Evolutionary conservation across 2,888 invertebrate species (phyloP).

Genomic region (Drosophila vallismaia): DNA sequence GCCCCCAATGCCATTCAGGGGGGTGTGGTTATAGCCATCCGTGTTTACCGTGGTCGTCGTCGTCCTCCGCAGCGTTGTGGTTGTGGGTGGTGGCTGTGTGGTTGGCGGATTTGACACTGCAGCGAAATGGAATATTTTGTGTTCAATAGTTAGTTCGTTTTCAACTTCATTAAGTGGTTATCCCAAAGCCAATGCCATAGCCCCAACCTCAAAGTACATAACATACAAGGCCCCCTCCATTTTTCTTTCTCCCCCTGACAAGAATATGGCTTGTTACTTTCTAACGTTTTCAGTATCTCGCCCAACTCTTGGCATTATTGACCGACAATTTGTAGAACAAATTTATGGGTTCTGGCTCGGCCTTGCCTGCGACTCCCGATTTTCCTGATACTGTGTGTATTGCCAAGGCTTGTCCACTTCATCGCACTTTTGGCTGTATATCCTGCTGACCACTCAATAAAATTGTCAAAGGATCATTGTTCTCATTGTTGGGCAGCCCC

Average conservation of each 20-base stretch:
- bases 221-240: not conserved
- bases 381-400: slow-evolving; percentile 35
- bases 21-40: slow-evolving; percentile 67
- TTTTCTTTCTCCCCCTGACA: not conserved
- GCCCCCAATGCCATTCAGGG: slow-evolving; percentile 85
- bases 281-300: not conserved
- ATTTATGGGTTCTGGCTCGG: slow-evolving; percentile 67
- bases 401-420: slow-evolving; percentile 7
- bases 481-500: slow-evolving; percentile 56
- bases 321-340: slow-evolving; percentile 78
- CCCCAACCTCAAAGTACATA: not conserved
- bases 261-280: not conserved
- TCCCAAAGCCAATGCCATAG: slow-evolving; percentile 2
- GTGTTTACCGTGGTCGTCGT: slow-evolving; percentile 70
- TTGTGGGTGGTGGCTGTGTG: slow-evolving; percentile 91
- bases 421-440: slow-evolving; percentile 18
- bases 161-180: slow-evolving; percentile 16
- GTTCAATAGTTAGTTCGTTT: slow-evolving; percentile 1
- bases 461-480: slow-evolving; percentile 74
- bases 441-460: slow-evolving; percentile 70
- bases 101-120: slow-evolving; percentile 92
- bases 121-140: slow-evolving; percentile 53
- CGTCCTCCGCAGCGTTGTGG: slow-evolving; percentile 82
- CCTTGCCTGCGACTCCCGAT: slow-evolving; percentile 25
- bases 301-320: slow-evolving; percentile 69